phyloP scores from a whole-genome alignment of 2,113 vertebrate genomes.

The Dasypus novemcinctus region DNA sequence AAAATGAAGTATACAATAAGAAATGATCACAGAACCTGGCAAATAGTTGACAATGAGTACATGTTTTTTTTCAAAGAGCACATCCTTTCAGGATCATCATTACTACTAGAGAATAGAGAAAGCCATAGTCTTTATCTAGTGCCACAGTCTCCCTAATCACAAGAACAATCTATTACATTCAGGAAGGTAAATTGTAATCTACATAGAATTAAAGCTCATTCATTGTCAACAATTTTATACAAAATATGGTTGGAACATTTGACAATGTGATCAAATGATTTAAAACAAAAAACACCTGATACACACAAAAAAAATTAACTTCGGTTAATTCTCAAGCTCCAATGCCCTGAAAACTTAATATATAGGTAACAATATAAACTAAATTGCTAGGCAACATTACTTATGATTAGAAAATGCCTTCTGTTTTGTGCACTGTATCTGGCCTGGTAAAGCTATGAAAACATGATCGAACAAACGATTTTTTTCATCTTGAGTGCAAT shows the following conservation, averaged over 20 bases:
- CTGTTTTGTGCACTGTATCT: background rate
- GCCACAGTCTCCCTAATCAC: background rate
- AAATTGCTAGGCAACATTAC: slow-evolving; percentile 28
- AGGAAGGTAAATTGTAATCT: background rate
- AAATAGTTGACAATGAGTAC: background rate
- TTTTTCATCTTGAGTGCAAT: background rate
- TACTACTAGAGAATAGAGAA: background rate
- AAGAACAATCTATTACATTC: background rate
- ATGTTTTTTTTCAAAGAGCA: background rate
- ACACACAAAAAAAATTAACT: background rate
- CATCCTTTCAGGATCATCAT: background rate
- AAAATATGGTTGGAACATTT: background rate
- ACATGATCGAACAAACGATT: background rate
- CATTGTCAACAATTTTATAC: background rate
- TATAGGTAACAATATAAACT: slow-evolving; percentile 28
- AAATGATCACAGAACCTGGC: background rate
- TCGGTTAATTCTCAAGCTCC: background rate
- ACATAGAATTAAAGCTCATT: background rate
- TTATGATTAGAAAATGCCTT: slow-evolving; percentile 14
- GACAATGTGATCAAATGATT: background rate
- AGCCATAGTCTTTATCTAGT: background rate
- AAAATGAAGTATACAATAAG: background rate
- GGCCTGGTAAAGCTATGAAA: background rate
- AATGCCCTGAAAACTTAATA: slow-evolving; percentile 36
- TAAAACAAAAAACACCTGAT: background rate